These are phyloP conservation scores for Chloroceryle aenea DNA, from an alignment of 2,113 vertebrate genomes.

Conservation along the genomic window DNA sequence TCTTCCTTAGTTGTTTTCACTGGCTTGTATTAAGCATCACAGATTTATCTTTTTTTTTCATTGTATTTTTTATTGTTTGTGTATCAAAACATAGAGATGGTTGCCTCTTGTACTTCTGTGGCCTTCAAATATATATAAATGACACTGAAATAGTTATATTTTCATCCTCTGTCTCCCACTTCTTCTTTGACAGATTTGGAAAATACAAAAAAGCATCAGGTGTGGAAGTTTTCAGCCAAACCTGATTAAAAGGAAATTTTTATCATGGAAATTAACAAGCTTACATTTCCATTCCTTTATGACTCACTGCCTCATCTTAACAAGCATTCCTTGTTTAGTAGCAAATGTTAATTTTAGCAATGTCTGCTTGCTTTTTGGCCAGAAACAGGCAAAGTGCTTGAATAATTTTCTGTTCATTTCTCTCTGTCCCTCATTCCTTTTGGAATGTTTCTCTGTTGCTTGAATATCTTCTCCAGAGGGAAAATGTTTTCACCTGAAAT, in stretches of 20 bases:
- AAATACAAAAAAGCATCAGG: not conserved
- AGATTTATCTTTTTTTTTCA: not conserved
- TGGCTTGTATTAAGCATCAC: not conserved
- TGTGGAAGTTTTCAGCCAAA: conserved; percentile 46
- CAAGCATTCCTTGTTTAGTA: conserved; percentile 40
- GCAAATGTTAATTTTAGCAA: conserved; percentile 57
- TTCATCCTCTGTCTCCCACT: not conserved
- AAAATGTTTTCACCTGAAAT: not conserved
- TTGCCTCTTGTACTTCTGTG: not conserved
- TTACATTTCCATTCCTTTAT: conserved; percentile 46
- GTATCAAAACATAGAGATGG: not conserved
- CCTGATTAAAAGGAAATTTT: conserved; percentile 66
- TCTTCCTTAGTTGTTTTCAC: not conserved
- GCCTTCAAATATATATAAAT: not conserved
- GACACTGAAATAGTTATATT: not conserved
- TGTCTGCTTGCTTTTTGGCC: conserved; percentile 16
- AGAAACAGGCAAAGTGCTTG: conserved; percentile 6
- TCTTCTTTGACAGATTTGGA: conserved; percentile 22
- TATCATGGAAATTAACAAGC: conserved; percentile 58
- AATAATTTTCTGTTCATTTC: not conserved
- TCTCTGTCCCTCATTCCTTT: not conserved
- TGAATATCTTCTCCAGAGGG: not conserved
- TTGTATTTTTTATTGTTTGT: not conserved
- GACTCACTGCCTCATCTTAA: conserved; percentile 58
- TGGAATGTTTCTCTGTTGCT: not conserved